These are phyloP conservation scores for Lytechinus pictus DNA, from an alignment of 35 echinoderm and acorn worm genomes.

Conservation along the genomic window DNA sequence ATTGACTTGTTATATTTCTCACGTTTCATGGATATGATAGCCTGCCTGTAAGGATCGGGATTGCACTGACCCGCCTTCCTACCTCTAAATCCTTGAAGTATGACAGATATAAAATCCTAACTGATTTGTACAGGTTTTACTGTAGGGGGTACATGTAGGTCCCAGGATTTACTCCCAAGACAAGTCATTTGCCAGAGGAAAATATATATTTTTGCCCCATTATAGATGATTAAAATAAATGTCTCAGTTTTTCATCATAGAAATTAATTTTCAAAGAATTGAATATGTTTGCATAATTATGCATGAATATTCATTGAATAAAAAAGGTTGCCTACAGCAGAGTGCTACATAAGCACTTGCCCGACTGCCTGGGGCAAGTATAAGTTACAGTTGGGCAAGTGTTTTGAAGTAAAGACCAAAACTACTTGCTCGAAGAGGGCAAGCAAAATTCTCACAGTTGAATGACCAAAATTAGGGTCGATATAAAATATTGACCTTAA, in stretches of 20 bases:
- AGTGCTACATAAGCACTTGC: too few relatives aligned
- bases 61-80: neutral
- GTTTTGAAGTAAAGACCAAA: too few relatives aligned
- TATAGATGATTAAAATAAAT: neutral
- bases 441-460: too few relatives aligned
- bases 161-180: neutral
- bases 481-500: too few relatives aligned
- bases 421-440: too few relatives aligned
- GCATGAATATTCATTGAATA: too few relatives aligned
- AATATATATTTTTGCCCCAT: neutral
- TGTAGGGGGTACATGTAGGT: neutral
- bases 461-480: too few relatives aligned
- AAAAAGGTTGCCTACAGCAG: too few relatives aligned
- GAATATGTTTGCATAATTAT: too few relatives aligned
- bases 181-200: neutral
- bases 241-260: neutral
- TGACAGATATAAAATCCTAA: neutral
- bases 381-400: too few relatives aligned
- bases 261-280: neutral
- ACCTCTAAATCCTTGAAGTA: neutral
- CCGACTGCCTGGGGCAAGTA: too few relatives aligned
- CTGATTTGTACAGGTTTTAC: neutral
- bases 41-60: neutral
- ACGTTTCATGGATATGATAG: neutral
- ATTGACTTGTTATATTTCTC: slow-evolving; percentile 3